phyloP scores from a whole-genome alignment of 2,888 invertebrate genomes.

The Cheiracanthium punctorium region DNA sequence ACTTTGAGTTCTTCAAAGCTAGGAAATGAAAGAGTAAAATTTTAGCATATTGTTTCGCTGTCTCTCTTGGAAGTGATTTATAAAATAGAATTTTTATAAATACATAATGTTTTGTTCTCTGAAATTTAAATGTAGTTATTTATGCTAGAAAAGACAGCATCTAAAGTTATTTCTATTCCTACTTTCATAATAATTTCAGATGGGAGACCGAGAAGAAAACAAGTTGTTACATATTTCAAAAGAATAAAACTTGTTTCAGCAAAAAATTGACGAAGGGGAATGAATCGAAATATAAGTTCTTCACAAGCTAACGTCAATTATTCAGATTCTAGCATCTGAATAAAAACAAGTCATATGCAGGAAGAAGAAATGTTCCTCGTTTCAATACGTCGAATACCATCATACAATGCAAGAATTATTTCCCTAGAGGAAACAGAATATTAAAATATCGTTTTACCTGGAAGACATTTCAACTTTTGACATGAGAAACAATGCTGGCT shows the following conservation, averaged over 20 bases:
- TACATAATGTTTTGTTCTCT: neutral
- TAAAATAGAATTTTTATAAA: neutral
- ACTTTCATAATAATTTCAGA: neutral
- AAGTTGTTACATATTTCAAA: constrained; percentile 10
- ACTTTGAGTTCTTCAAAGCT: too few species aligned
- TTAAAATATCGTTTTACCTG: too few species aligned
- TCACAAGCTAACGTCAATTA: neutral
- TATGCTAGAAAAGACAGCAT: neutral
- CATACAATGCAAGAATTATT: neutral
- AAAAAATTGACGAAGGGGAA: neutral
- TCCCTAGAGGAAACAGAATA: neutral
- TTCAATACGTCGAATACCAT: neutral
- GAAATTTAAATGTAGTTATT: neutral
- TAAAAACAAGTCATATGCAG: neutral
- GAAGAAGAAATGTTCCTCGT: neutral
- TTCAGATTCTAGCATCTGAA: neutral
- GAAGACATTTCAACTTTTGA: too few species aligned
- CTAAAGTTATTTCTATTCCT: neutral
- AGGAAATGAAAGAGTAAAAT: too few species aligned
- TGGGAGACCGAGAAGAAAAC: neutral
- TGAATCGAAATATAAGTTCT: constrained; percentile 2
- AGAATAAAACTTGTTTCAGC: neutral
- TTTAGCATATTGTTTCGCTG: neutral
- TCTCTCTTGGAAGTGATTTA: neutral
- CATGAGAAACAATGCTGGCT: too few species aligned